phyloP scores from a whole-genome alignment of 2,797 vertebrate genomes.

The Lutjanus campechanus region DNA sequence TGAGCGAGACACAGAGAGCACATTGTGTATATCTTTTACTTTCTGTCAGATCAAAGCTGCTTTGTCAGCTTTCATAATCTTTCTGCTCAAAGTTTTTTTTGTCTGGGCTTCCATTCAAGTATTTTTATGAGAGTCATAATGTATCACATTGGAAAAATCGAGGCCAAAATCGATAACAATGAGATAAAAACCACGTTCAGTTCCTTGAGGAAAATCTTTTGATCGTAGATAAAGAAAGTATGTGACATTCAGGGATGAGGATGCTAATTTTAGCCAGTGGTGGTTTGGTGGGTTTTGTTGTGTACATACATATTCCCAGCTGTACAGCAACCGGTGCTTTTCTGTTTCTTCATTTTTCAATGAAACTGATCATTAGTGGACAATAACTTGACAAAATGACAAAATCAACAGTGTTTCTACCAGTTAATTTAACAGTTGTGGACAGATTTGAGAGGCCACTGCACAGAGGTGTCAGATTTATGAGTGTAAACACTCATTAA shows the following conservation, averaged over 20 bases:
- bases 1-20: not conserved
- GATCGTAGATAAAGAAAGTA: not conserved
- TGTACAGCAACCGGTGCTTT: not conserved
- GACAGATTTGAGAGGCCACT: conserved; percentile 4
- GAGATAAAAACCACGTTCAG: conserved; percentile 1
- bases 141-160: not conserved
- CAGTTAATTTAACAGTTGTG: not conserved
- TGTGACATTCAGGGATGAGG: no score
- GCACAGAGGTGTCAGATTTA: not conserved
- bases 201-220: not conserved
- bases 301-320: no score
- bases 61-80: conserved; percentile 6
- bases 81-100: not conserved
- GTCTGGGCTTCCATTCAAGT: conserved; percentile 29
- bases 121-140: conserved; percentile 32
- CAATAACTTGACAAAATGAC: not conserved
- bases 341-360: not conserved
- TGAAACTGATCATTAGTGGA: not conserved
- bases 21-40: conserved; percentile 26
- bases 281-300: not conserved
- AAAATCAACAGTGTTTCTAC: not conserved
- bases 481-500: not conserved
- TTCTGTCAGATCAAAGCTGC: conserved; percentile 23
- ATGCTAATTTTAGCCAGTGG: not conserved
- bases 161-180: not conserved